Base-by-base conservation (phyloP, 2,113 vertebrate genomes). In the Cyphomyrus plagiostoma region DNA sequence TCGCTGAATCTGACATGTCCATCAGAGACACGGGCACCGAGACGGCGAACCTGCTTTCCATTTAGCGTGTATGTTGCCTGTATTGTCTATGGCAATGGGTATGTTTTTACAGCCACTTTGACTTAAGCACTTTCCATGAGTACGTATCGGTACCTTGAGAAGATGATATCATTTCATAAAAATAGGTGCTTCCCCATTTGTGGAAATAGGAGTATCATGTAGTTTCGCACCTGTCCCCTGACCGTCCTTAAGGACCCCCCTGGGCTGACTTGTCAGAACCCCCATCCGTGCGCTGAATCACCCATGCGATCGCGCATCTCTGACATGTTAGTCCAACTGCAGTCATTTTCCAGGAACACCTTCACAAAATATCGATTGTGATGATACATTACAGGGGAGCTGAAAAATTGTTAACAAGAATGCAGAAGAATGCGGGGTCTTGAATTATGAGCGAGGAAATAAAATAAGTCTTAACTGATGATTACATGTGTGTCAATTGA, bases 121-220 rank as follows among this genome's bases (percentile, higher is more conserved):
- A 52, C 85, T 35, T 87, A 35, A 19, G 49, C 85, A 35, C 85
- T 87, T 53, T 87, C 50, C 26, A 39, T 35, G 26, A 35, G 85
- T 8, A 53, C 66, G 26, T 80, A 89, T 39, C 66, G 26, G 88
- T 80, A 50, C 42, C 48, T 88, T 88, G 56, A 88, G 86, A 45
- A 88, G 86, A n/a, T 88, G 86, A 66, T 62, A 62, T 88, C 86
- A 88, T 88, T 62, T 45, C 53, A 42, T 46, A 88, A 88, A 62
- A 52, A 88, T 88, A 88, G 86, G 13, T 39, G 86, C 30, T 26
- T 11, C 86, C 56, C 42, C 52, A 88, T 88, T 62, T 45, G 35
- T 23, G 86, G 86, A 35, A 30, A 88, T 42, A n/a, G 3, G 35
- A 62, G 42, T 88, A 88, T 45, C 53, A 45, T 19, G 50, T 26